Evolutionary conservation across 2,797 vertebrate species (phyloP), one percentile per base, ranked within the genome.

Genomic region (Bucorvus abyssinicus): DNA sequence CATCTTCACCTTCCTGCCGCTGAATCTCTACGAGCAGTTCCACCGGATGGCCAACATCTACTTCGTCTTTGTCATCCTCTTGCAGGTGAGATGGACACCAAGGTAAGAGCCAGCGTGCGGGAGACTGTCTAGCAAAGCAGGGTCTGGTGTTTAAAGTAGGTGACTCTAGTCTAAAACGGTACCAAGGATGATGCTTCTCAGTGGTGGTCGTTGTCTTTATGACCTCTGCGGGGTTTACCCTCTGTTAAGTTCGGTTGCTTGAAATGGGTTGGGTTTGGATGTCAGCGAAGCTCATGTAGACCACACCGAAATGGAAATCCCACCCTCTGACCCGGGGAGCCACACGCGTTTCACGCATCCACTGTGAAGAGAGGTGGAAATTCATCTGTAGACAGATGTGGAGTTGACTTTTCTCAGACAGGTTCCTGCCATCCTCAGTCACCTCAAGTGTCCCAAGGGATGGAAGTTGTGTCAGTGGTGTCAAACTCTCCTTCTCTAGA

Each of bases 21-120:
- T 98, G 74, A 99, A 98, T 73, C 97, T 99, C 93, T 99, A 98
- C 0, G 98, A 99, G 93, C 99, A 99, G 97, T 99, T 99, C 95
- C 98, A 99, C 68, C 97, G 98, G 7, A 67, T 91, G 17, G 99
- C 99, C 79, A 99, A 99, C 50, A n/a, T 99, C 95, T 99, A 99
- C 96, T 99, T 99, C 45, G 98, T 99, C 80, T 96, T 99, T 8
- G 98, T 99, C 89, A 89, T 99, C 94, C 95, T 99, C 88, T 91
- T 99, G 61, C 99, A 99, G 99, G 99, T 99, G 91, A 94, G 97
- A 12, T 9, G 61, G 57, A 26, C 19, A 13, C 50, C 14, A 3
- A 1, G 15, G 55, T 21, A 7, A 3, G 10, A 7, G 38, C 6
- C 2, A 10, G 17, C 0, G 9, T 6, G 47, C 8, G 55, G 2